Conservation (phyloP, 2,888 invertebrate genomes). For the Coelogynopora nodosa region DNA sequence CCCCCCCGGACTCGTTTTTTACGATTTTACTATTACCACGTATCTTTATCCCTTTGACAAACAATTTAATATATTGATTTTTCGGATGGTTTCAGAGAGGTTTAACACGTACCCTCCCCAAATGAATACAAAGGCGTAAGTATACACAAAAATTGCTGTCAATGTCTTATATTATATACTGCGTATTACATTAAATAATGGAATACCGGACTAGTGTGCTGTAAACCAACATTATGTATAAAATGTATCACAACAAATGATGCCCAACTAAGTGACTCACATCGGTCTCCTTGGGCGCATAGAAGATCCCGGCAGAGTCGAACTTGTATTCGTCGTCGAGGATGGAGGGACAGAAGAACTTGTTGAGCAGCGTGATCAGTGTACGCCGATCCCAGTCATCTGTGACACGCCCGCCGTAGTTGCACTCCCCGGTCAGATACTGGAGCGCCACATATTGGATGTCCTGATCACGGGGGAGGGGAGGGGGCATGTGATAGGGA, state of each 20-base stretch:
- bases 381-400: constrained; percentile 64
- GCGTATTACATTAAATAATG: background rate
- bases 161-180: background rate
- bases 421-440: constrained; percentile 64
- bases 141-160: too few species aligned
- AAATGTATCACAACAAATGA: background rate
- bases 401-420: constrained; percentile 64
- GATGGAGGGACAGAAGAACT: constrained; percentile 57
- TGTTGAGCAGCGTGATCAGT: constrained; percentile 61
- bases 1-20: too few species aligned
- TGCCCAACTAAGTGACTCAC: too few species aligned
- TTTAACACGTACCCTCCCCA: too few species aligned
- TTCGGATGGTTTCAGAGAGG: too few species aligned
- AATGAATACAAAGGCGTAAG: too few species aligned
- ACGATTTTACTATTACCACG: too few species aligned
- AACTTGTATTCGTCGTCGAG: constrained; percentile 55
- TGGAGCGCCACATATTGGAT: constrained; percentile 63
- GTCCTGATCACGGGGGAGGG: constrained; percentile 61
- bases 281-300: constrained; percentile 54
- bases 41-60: too few species aligned
- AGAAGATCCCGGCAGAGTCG: constrained; percentile 57
- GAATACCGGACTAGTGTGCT: too few species aligned
- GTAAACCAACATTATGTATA: too few species aligned
- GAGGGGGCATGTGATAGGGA: constrained; percentile 54
- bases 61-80: too few species aligned